phyloP scores from a whole-genome alignment of 2,797 vertebrate genomes.

The Ficedula albicollis region DNA sequence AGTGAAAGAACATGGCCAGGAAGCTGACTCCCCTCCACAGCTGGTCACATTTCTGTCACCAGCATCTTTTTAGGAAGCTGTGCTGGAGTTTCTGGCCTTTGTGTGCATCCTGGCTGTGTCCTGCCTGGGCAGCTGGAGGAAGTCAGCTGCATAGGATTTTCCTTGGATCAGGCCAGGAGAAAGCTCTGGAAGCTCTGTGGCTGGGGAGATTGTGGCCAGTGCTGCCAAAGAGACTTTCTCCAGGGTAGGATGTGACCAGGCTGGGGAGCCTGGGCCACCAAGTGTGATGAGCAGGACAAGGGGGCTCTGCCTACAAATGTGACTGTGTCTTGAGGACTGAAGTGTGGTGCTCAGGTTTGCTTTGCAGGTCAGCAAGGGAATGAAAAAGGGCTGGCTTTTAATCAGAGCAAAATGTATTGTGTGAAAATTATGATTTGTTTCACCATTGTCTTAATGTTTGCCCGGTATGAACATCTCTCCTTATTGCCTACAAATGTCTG shows the following conservation, averaged over 20 bases:
- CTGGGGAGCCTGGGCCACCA: not conserved
- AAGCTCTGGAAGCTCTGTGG: not conserved
- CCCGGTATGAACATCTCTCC: not conserved
- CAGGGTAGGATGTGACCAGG: not conserved
- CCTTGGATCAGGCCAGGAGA: not conserved
- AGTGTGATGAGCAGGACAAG: accelerated
- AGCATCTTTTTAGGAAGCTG: not conserved
- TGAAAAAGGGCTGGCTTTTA: not conserved
- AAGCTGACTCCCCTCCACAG: not conserved
- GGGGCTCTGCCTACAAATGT: not conserved
- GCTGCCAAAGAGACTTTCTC: not conserved
- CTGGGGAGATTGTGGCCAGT: not conserved
- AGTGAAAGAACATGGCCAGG: not conserved
- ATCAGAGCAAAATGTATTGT: not conserved
- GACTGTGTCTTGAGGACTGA: not conserved
- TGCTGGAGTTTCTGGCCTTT: not conserved
- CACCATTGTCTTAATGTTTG: not conserved
- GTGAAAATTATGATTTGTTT: slow-evolving; percentile 14
- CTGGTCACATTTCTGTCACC: not conserved
- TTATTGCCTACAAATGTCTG: not conserved
- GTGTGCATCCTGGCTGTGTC: not conserved
- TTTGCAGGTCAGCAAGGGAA: not conserved
- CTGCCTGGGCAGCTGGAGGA: not conserved
- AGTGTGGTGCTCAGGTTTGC: not conserved
- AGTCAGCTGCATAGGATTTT: not conserved